phyloP scores from a whole-genome alignment of 2,797 vertebrate genomes.

The Myotis planiceps region DNA sequence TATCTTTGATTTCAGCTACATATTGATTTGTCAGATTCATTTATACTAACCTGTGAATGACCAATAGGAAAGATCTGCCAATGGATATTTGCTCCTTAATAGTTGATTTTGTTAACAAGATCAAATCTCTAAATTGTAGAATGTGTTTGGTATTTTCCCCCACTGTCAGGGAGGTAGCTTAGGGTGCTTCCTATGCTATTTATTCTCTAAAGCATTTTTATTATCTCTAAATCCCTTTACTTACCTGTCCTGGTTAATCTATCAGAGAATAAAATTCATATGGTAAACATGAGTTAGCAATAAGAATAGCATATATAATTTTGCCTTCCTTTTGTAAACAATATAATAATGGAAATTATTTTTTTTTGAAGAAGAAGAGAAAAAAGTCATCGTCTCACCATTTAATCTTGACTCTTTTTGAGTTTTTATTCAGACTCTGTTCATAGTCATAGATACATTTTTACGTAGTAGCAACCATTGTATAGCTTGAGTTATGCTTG shows the following conservation, averaged over 20 bases:
- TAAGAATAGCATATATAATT: neutral
- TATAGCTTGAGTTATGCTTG: neutral
- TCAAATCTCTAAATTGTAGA: neutral
- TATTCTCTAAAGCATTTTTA: neutral
- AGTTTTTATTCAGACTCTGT: neutral
- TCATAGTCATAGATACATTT: neutral
- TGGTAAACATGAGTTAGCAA: neutral
- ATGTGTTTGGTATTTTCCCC: neutral
- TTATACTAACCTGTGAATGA: neutral
- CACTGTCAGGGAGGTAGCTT: neutral
- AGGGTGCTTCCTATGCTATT: neutral
- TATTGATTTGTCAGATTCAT: neutral
- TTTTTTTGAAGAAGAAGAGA: neutral
- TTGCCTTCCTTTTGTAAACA: neutral
- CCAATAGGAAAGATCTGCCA: neutral
- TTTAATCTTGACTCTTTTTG: neutral
- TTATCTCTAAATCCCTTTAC: neutral
- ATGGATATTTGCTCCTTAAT: neutral
- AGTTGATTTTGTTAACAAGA: neutral
- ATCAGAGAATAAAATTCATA: conserved; percentile 15
- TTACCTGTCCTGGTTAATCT: neutral
- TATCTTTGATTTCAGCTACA: neutral
- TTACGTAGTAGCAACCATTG: neutral
- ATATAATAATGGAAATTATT: neutral
- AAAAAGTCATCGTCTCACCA: neutral